phyloP scores from a whole-genome alignment of 2,797 vertebrate genomes.

The Iguana delicatissima region DNA sequence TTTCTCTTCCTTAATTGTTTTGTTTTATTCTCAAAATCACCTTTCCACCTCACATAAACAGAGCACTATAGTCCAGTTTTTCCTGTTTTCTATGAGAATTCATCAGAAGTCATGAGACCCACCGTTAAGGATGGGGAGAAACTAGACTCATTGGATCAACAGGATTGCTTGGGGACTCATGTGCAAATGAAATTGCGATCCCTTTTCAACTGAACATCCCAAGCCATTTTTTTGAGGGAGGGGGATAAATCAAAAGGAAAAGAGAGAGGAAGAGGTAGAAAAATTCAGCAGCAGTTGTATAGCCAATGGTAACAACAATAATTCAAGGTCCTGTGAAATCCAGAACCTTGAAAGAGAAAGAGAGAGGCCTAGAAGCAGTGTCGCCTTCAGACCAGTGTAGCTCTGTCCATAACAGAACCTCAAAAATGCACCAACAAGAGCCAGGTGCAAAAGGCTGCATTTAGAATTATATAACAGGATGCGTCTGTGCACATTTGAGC shows the following conservation, averaged over 20 bases:
- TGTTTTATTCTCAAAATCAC: neutral
- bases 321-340: too few species aligned
- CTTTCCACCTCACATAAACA: neutral
- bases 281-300: too few species aligned
- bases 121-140: neutral
- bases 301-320: too few species aligned
- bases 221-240: too few species aligned
- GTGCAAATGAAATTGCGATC: too few species aligned
- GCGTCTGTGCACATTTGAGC: neutral
- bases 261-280: too few species aligned
- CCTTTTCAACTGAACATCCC: too few species aligned
- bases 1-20: neutral
- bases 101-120: neutral
- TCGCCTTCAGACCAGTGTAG: too few species aligned
- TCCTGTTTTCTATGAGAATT: neutral
- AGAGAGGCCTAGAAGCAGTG: too few species aligned
- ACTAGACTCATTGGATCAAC: neutral
- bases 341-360: too few species aligned
- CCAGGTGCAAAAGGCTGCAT: neutral
- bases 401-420: neutral
- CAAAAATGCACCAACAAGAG: neutral
- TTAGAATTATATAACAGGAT: neutral
- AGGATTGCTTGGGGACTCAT: neutral
- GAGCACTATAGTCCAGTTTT: neutral
- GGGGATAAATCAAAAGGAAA: too few species aligned